These are phyloP conservation scores for Halocaridina rubra DNA, from an alignment of 2,888 invertebrate genomes.

Conservation along the genomic window DNA sequence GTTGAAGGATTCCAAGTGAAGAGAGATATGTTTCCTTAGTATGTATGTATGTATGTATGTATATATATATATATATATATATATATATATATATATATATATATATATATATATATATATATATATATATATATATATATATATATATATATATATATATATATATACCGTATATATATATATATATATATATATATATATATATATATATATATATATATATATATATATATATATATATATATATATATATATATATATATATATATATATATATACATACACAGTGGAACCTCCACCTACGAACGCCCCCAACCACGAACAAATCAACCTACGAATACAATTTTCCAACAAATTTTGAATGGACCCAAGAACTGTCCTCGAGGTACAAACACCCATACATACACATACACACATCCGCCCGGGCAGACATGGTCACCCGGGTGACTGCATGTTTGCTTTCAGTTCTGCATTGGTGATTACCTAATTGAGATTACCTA, in stretches of 20 bases:
- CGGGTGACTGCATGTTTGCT: too few species aligned
- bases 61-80: neutral
- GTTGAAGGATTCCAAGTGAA: too few species aligned
- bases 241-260: slow-evolving; percentile 3
- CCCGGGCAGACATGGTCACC: too few species aligned
- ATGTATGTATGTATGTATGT: neutral
- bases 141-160: neutral
- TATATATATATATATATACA: neutral
- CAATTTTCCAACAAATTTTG: neutral
- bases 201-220: slow-evolving; percentile 14
- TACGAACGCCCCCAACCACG: too few species aligned
- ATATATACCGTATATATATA: neutral
- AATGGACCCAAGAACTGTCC: too few species aligned
- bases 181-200: slow-evolving; percentile 11
- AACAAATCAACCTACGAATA: too few species aligned
- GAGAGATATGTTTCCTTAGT: too few species aligned
- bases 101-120: neutral
- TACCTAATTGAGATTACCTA: too few species aligned
- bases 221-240: slow-evolving; percentile 10
- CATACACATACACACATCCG: too few species aligned
- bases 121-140: neutral
- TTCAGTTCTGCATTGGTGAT: too few species aligned
- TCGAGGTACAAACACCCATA: too few species aligned
- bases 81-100: neutral
- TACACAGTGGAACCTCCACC: too few species aligned